These are phyloP conservation scores for Nephrotoma flavescens DNA, from an alignment of 2,888 invertebrate genomes.

Conservation along the genomic window DNA sequence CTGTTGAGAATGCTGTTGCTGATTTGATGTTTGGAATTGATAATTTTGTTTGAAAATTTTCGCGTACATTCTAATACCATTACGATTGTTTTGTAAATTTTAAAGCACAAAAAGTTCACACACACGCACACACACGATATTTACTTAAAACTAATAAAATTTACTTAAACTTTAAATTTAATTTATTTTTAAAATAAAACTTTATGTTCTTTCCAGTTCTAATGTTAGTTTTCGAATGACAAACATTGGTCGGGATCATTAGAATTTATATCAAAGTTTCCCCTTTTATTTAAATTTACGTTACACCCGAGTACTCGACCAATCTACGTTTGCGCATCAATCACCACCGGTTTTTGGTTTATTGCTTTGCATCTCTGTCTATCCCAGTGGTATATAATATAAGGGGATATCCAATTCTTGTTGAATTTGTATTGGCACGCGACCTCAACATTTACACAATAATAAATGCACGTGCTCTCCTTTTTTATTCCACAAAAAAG, in stretches of 20 bases:
- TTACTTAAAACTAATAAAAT: background rate
- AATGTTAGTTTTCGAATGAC: background rate
- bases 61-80: background rate
- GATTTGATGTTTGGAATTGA: background rate
- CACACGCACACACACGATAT: background rate
- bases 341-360: background rate
- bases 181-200: background rate
- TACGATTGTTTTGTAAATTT: background rate
- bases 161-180: background rate
- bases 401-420: background rate
- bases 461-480: slow-evolving; percentile 4
- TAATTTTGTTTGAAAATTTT: background rate
- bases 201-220: background rate
- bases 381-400: background rate
- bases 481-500: background rate
- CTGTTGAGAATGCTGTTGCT: background rate
- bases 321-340: slow-evolving; percentile 3
- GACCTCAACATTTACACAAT: slow-evolving; percentile 1
- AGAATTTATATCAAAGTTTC: slow-evolving; percentile 3
- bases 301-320: background rate
- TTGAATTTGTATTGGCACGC: slow-evolving; percentile 4
- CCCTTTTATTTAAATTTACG: background rate
- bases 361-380: background rate
- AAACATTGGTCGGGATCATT: background rate
- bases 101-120: background rate